Base-by-base conservation (phyloP, 1,140 invertebrate species). In the Andricus grossulariae region DNA sequence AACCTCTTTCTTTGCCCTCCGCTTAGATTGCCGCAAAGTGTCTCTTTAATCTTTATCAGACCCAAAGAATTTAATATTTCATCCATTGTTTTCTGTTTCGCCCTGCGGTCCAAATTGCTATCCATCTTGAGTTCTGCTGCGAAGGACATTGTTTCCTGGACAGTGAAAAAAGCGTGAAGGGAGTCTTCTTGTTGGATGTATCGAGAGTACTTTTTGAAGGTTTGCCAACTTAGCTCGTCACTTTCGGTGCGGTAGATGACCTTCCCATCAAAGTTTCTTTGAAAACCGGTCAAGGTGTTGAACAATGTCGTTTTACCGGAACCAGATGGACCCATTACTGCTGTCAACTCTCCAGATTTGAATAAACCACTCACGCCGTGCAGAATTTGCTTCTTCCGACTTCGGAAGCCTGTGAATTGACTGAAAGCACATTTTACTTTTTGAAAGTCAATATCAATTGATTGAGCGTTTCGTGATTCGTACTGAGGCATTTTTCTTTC, bases 141-240 rank as follows among this genome's bases (percentile, higher is more conserved):
- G 84, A 97, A 95, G 74, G 92, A 93, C 96, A 98, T 97, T 0
- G 94, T 93, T 88, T 99, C 97, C 12, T 92, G 90, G 0, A 98
- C 96, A 0, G 95, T 96, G 82, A 99, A 96, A 54, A 97, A 93
- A 0, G 95, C 94, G 81, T 95, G 93, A 6, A 99, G 91, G 77
- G 95, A 93, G 90, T 99, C 97, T 80, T 98, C 96, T 88, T 99
- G 97, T 88, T 98, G 95, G 72, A 98, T 98, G 89, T 98, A 98
- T 85, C 96, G 95, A 0, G 94, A 95, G 66, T 95, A 91, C 85
- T 95, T 96, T 12, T 92, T 90, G 86, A 94, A 95, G 86, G 0
- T 85, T 8, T 90, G 85, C 85, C 93, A 88, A 32, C 92, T 89
- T 6, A 92, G 81, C 25, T 91, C 90, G 1, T 88, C 89, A 13